Evolutionary conservation across 2,797 vertebrate species (phyloP).

Genomic region (Botia almorhae): DNA sequence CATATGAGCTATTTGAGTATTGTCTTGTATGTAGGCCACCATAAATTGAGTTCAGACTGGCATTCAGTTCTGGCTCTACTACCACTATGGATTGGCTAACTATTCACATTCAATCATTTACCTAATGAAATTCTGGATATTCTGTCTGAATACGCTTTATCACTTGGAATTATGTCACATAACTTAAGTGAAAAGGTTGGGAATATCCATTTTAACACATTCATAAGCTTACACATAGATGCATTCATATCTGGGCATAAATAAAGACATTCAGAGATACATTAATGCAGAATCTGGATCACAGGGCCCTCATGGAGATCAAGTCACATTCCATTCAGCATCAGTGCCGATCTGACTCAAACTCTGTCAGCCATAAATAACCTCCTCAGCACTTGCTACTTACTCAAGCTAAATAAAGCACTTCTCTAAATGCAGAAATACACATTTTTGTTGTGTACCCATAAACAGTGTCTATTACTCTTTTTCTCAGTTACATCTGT

Average conservation of each 20-base stretch:
- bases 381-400: constrained; percentile 18
- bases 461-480: constrained; percentile 7
- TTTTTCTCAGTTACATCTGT: constrained; percentile 24
- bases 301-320: constrained; percentile 33
- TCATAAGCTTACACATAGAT: not conserved
- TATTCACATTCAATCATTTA: not conserved
- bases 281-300: constrained; percentile 34
- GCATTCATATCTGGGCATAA: not conserved
- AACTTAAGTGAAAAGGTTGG: not conserved
- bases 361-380: constrained; percentile 37
- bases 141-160: not conserved
- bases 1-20: too few species aligned
- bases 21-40: too few species aligned
- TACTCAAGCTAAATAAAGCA: constrained; percentile 16
- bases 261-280: constrained; percentile 30
- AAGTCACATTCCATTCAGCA: constrained; percentile 40
- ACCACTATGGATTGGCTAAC: not conserved
- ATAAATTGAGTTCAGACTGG: not conserved
- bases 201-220: not conserved
- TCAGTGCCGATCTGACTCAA: constrained; percentile 24
- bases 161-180: not conserved
- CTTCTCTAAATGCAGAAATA: constrained; percentile 15
- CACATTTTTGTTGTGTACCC: constrained; percentile 11
- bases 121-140: not conserved
- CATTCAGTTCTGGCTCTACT: not conserved